Base-by-base conservation (phyloP, 1,140 invertebrate species). In the Heliconius congener region DNA sequence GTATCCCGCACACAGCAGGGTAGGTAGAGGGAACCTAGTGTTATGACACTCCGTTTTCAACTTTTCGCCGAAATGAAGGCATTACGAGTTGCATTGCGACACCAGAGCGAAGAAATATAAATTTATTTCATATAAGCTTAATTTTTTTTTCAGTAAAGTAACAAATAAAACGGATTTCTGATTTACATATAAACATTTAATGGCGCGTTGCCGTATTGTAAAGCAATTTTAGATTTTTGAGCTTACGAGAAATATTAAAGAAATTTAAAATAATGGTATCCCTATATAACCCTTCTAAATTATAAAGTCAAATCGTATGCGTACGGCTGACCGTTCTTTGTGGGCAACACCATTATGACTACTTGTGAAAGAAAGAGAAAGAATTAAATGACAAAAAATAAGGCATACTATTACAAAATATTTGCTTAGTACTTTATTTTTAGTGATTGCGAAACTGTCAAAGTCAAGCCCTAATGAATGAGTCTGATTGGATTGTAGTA, bases 361-460 rank as follows among this genome's bases (percentile, higher is more conserved):
- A 30, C 23, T 23, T 66, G 27, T 50, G 52, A 46, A 16, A 78
- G 73, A 79, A 74, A 74, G 73, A 74, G 77, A 74, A n/a, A 30
- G 1, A 27, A 30, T 11, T 16, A 27, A 23, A 30, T 30, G 9
- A 13, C 57, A 66, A 60, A 27, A 66, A n/a, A 8, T 34, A 30
- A 50, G 3, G 3, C 50, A 52, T 34, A 30, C 37, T 11, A 13
- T 27, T 74, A 30, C 11, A 11, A 74, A 57, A 74, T 78, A 77
- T 37, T 52, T 50, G 34, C 30, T 11, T 46, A 42, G 1, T 46
- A 76, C 72, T 81, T 90, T 92, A 92, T 93, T 93, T 93, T 88
- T 77, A 86, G 90, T 87, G 91, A 91, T 93, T 93, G 90, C 91
- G 91, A 93, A 93, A 93, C 88, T 91, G 91, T 91, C 90, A 91